Base-by-base conservation (phyloP, 2,797 vertebrate species). In the Rousettus madagascariensis region DNA sequence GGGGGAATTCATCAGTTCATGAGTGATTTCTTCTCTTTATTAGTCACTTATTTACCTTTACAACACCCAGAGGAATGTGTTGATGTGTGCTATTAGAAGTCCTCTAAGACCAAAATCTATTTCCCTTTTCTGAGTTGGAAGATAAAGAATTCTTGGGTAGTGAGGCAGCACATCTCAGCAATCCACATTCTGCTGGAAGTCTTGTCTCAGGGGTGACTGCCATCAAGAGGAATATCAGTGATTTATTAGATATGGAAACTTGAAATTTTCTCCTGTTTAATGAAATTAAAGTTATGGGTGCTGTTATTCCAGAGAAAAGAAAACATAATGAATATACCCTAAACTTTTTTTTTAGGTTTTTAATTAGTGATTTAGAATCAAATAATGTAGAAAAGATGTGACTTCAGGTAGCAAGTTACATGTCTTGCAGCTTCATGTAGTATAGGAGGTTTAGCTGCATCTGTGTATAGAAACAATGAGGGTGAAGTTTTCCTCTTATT, bases 261-360 rank as follows among this genome's bases (percentile, higher is more conserved):
- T 65, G 30, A 46, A 19, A 24, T 57, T 46, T n/a, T 59, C 38
- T 78, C 19, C 12, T 74, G 0, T 33, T 61, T 68, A 49, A 16
- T 86, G 43, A 72, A 17, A 33, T 82, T 53, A 30, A 61, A 74
- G 19, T 83, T 43, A 24, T 8, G 4, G 20, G 1, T 30, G 6
- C 49, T 74, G 4, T 80, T 79, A 75, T 96, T 51, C 69, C 8
- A 43, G 38, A 88, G 26, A 91, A 28, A 75, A 91, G 24, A 51
- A 71, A 51, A 86, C n/a, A 49, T 26, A 84, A 20, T 43, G 65
- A 43, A 38, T 43, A 10, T 38, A 5, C 61, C n/a, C 33, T 85
- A 13, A 10, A 10, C 51, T 22, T 51, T 61, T 82, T 82, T n/a
- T 72, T 51, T n/a, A 68, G n/a, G 36, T 41, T 93, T 85, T 66